Evolutionary conservation across 2,113 vertebrate species (phyloP).

Genomic region (Procavia capensis): DNA sequence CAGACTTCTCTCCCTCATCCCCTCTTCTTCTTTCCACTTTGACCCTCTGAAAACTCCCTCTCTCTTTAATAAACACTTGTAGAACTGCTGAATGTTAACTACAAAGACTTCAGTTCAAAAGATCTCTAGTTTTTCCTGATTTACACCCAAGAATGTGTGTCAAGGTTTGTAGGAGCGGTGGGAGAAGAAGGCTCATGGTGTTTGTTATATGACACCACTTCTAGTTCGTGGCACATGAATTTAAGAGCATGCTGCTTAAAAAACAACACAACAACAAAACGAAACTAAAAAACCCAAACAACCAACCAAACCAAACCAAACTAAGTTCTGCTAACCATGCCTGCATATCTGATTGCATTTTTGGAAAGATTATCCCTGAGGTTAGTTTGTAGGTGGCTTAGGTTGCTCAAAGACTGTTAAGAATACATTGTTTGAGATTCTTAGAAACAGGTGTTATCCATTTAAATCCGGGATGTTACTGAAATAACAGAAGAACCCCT

Average conservation of each 20-base stretch:
- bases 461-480: slow-evolving; percentile 70
- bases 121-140: not conserved
- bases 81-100: not conserved
- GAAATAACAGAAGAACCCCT: slow-evolving; percentile 74
- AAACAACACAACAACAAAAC: too few relatives aligned
- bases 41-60: too few relatives aligned
- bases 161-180: not conserved
- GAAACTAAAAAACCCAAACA: too few relatives aligned
- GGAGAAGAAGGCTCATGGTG: not conserved
- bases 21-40: not conserved
- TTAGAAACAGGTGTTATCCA: not conserved
- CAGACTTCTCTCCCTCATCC: not conserved
- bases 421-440: slow-evolving; percentile 40
- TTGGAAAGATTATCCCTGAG: slow-evolving; percentile 33
- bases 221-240: not conserved
- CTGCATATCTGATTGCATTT: too few relatives aligned
- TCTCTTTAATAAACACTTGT: fast-evolving
- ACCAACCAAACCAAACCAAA: too few relatives aligned
- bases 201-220: fast-evolving
- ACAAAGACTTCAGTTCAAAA: not conserved
- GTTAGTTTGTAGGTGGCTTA: slow-evolving; percentile 59
- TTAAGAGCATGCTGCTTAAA: not conserved
- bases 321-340: too few relatives aligned
- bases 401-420: slow-evolving; percentile 67
- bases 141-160: not conserved